phyloP scores from a whole-genome alignment of 2,113 vertebrate genomes.

The Tapirus terrestris region DNA sequence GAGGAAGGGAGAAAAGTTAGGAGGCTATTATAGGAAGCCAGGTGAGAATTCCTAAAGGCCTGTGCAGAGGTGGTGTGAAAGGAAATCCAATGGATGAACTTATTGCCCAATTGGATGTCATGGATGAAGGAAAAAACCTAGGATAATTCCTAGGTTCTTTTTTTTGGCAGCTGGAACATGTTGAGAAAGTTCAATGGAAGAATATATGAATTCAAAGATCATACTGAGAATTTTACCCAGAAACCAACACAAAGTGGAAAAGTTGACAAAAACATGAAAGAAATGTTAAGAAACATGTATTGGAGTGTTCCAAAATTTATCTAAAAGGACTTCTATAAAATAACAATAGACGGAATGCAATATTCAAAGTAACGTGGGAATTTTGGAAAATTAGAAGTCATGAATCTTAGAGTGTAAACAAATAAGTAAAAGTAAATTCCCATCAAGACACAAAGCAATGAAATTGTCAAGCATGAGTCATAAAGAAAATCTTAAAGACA shows the following conservation, averaged over 20 bases:
- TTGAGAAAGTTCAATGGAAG: not conserved
- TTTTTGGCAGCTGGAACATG: not conserved
- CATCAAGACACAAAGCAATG: not conserved
- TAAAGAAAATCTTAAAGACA: not conserved
- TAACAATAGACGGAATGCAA: not conserved
- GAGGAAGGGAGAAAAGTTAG: not conserved
- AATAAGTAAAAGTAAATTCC: slow-evolving; percentile 6
- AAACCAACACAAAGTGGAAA: not conserved
- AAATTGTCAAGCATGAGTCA: not conserved
- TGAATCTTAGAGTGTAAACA: not conserved
- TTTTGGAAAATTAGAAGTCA: not conserved
- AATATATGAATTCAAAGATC: not conserved
- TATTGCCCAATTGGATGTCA: not conserved
- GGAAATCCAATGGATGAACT: not conserved
- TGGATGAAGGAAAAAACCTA: not conserved
- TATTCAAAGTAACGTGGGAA: not conserved
- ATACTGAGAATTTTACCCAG: not conserved
- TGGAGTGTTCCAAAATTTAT: not conserved
- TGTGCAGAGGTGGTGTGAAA: not conserved
- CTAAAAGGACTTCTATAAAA: not conserved
- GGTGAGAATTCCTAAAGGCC: not conserved
- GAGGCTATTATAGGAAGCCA: not conserved
- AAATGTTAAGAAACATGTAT: not conserved
- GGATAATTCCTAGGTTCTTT: not conserved
- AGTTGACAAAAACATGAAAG: not conserved